Percentiles rank a stretch among this genome's conserved stretches.
phyloP scores from a whole-genome alignment of 2,797 vertebrate genomes.

The Merluccius polli region DNA sequence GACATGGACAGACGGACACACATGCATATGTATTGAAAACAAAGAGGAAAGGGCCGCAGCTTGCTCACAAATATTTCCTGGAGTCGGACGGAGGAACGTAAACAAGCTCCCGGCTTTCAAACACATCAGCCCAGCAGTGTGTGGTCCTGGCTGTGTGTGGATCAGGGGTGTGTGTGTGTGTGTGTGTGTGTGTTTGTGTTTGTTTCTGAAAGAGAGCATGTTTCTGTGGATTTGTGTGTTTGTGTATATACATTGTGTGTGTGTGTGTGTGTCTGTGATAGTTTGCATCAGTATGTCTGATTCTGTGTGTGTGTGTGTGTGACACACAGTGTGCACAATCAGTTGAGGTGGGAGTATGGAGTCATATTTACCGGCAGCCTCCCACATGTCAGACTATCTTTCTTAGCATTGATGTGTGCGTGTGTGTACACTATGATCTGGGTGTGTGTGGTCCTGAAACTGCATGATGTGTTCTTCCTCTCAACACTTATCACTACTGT shows the following conservation, averaged over 20 bases:
- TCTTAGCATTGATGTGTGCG: constrained; percentile 4
- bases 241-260: constrained; percentile 43
- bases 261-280: constrained; percentile 2
- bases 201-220: constrained; percentile 2
- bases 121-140: constrained; percentile 75
- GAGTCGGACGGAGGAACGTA: constrained; percentile 78
- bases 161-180: constrained; percentile 24
- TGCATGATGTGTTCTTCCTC: constrained; percentile 50
- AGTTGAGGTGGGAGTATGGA: constrained; percentile 14
- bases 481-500: neutral
- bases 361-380: constrained; percentile 61
- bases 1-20: constrained; percentile 12
- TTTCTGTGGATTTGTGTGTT: constrained; percentile 18
- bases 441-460: constrained; percentile 37
- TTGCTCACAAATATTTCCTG: constrained; percentile 73
- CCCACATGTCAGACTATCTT: constrained; percentile 58
- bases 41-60: constrained; percentile 38
- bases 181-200: constrained; percentile 13
- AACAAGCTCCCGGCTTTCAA: constrained; percentile 81
- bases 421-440: constrained; percentile 15
- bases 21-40: constrained; percentile 34
- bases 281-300: constrained; percentile 19
- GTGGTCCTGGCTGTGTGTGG: constrained; percentile 61
- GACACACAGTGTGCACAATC: too few relatives aligned
- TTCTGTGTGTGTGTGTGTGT: constrained; percentile 4